These are phyloP conservation scores for Tadarida brasiliensis DNA, from an alignment of 2,797 vertebrate species.

Conservation along the genomic window DNA sequence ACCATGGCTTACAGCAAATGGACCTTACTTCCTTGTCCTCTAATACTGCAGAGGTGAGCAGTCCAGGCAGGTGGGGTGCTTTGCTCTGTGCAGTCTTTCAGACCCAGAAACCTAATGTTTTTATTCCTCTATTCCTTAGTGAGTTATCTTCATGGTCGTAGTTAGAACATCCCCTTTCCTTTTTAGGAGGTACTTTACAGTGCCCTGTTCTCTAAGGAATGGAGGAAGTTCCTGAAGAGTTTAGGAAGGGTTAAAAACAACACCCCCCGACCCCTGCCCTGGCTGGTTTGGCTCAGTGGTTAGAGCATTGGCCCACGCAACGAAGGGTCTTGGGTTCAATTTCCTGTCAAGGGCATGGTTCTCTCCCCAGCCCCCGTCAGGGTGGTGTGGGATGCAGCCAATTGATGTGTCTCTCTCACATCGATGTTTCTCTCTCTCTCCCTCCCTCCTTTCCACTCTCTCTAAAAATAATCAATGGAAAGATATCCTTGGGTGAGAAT, in stretches of 20 bases:
- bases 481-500: no score
- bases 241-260: neutral
- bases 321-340: no score
- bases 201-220: neutral
- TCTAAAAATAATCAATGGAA: no score
- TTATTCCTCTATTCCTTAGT: neutral
- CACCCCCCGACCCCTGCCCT: rapidly evolving
- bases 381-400: no score
- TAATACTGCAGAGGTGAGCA: neutral
- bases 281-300: no score
- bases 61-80: neutral
- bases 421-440: no score
- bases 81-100: neutral
- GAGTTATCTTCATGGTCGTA: neutral
- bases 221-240: neutral
- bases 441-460: no score
- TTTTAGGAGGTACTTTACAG: neutral
- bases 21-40: neutral
- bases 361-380: no score
- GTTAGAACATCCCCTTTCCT: neutral
- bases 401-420: no score
- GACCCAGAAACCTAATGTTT: neutral
- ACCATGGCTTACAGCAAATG: neutral
- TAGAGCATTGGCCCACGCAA: no score
- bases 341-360: no score